Conservation (phyloP, 2,888 invertebrate species). For the Netelia virgata region DNA sequence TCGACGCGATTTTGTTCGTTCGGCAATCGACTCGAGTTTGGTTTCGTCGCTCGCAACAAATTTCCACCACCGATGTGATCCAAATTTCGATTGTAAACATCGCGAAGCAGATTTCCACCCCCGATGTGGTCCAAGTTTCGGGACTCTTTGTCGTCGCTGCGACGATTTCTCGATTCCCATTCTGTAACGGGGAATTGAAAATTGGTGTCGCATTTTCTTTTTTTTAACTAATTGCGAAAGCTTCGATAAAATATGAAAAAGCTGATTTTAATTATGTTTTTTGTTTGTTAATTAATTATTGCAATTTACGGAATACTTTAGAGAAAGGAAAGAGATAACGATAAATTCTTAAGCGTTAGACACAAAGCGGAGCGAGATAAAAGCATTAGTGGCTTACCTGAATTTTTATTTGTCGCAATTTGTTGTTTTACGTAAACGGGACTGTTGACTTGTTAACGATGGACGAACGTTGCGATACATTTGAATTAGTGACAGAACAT, state of each 20-base stretch:
- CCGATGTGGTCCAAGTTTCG: constrained; percentile 82
- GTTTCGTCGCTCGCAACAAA: constrained; percentile 30
- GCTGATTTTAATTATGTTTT: too few species aligned
- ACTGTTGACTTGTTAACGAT: not conserved
- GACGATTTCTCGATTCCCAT: constrained; percentile 79
- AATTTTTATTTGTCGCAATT: not conserved
- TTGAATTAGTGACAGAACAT: not conserved
- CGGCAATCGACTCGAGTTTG: constrained; percentile 7
- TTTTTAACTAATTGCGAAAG: not conserved
- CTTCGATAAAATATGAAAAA: too few species aligned
- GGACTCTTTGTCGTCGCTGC: constrained; percentile 84
- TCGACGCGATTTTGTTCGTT: constrained; percentile 56
- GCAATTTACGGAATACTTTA: too few species aligned
- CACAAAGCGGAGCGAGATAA: not conserved
- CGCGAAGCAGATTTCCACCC: constrained; percentile 81
- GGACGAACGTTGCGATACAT: not conserved
- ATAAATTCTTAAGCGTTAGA: not conserved
- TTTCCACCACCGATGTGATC: constrained; percentile 83
- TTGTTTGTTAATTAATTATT: too few species aligned
- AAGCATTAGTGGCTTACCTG: constrained; percentile 37
- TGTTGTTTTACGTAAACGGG: not conserved
- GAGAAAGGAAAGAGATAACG: not conserved
- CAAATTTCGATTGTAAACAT: constrained; percentile 81
- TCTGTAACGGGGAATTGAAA: constrained; percentile 62
- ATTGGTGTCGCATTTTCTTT: not conserved